Base-by-base conservation (phyloP, 2,888 invertebrate genomes). In the Pherbina coryleti region DNA sequence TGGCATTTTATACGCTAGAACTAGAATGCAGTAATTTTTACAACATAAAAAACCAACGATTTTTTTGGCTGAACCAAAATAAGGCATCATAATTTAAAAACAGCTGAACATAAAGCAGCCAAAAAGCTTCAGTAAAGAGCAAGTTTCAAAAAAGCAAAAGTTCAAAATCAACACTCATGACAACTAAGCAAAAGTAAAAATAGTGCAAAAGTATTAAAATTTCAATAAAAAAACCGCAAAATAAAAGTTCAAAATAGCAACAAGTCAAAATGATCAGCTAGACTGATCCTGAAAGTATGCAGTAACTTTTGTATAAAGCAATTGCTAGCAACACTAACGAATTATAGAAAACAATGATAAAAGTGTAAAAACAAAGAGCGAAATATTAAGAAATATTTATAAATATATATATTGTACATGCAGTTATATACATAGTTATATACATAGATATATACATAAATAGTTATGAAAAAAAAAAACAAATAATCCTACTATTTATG, bases 1-100 rank as follows among this genome's bases (percentile, higher is more conserved):
- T 97, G 97, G 97, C 97, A 97, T 90, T 94, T 93, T 81, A 91
- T 96, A 81, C 93, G 93, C 90, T 94, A 93, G 91, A 81, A 72
- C 77, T 64, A 28, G 3, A 44, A n/a, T 5, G 11, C 5, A 31
- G 8, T 7, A 34, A n/a, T 28, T 25, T 22, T 28, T 14, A 14
- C 22, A 60, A 8, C 55, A 22, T 2, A 55, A 55, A n/a, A 22
- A n/a, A 53, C 17, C 11, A 25, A 7, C 31, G 14, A 4, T 8
- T 44, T 44, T 44, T 44, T 44, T 44, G 11, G 11, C 14, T 44
- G 14, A 44, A 44, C 11, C 11, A 11, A 14, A 11, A 37, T 1
- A 37, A 7, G 37, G 4, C 8, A 37, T 5, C 3, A 31, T 3
- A 4, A 31, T 31, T 31, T 31, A 4, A 31, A 31, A 31, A n/a